Evolutionary conservation across 2,888 invertebrate species (phyloP).

Genomic region (Dorcus parallelipipedus): DNA sequence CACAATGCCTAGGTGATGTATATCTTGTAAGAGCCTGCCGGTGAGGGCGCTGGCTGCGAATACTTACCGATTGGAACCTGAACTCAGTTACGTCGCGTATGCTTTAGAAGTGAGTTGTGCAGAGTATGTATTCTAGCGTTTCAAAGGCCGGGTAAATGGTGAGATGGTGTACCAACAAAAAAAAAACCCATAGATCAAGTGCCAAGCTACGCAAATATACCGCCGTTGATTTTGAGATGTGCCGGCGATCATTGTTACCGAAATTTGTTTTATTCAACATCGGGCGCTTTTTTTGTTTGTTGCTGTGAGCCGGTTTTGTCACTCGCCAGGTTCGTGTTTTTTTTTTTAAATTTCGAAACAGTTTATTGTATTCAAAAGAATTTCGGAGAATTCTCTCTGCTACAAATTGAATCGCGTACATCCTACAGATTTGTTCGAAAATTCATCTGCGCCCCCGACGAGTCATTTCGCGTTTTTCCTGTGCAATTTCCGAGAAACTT

Average conservation of each 20-base stretch:
- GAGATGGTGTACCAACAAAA: slow-evolving; percentile 6
- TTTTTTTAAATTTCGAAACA: slow-evolving; percentile 12
- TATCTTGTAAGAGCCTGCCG: slow-evolving; percentile 21
- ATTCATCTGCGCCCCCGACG: background rate
- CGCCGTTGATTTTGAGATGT: background rate
- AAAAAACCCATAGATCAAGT: background rate
- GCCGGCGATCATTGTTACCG: background rate
- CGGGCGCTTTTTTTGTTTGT: slow-evolving; percentile 11
- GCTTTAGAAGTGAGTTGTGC: slow-evolving; percentile 22
- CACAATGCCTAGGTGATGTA: background rate
- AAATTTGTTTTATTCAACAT: background rate
- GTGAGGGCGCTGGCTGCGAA: slow-evolving; percentile 36
- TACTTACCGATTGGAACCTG: slow-evolving; percentile 34
- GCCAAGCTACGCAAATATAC: background rate
- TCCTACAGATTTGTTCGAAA: background rate
- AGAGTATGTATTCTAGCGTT: slow-evolving; percentile 9
- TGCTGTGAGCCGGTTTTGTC: slow-evolving; percentile 38
- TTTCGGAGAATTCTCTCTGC: background rate
- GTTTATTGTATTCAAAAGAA: slow-evolving; percentile 10
- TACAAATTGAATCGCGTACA: background rate
- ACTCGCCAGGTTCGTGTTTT: slow-evolving; percentile 32
- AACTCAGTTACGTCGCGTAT: slow-evolving; percentile 32
- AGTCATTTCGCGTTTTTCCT: too few species aligned
- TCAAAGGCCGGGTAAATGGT: background rate
- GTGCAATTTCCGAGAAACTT: background rate